These are phyloP conservation scores for Cricetomys ansorgei DNA, from an alignment of 2,113 vertebrate species.

Conservation along the genomic window DNA sequence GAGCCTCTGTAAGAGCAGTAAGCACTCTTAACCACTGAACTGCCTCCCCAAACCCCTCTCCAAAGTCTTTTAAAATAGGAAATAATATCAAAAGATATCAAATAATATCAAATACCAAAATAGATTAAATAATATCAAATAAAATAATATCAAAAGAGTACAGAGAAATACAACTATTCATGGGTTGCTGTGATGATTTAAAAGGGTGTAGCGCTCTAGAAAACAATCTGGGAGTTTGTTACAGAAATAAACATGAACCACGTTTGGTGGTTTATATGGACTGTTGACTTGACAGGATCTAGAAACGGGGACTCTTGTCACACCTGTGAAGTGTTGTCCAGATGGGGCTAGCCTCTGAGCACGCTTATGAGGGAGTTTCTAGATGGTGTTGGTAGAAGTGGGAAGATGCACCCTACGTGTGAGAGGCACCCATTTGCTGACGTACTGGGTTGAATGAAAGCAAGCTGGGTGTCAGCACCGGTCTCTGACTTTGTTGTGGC, in stretches of 20 bases:
- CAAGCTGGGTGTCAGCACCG: not conserved
- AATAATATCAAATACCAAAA: slow-evolving; percentile 79
- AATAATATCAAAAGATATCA: slow-evolving; percentile 74
- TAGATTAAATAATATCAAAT: slow-evolving; percentile 77
- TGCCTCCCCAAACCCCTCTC: not conserved
- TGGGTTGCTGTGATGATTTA: not conserved
- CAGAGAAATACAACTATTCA: not conserved
- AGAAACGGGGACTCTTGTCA: not conserved
- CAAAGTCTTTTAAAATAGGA: slow-evolving; percentile 29
- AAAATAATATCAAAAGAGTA: slow-evolving; percentile 73
- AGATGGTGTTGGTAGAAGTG: too few relatives aligned
- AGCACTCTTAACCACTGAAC: not conserved
- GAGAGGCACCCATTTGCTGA: not conserved
- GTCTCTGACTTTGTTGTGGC: not conserved
- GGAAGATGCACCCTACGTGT: not conserved
- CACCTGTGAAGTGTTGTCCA: not conserved
- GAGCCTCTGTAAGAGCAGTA: not conserved
- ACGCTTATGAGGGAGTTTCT: not conserved
- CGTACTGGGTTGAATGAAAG: not conserved
- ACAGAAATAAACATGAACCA: not conserved
- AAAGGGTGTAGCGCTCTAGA: not conserved
- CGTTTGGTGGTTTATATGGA: not conserved
- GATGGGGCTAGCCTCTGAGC: too few relatives aligned
- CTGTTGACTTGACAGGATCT: not conserved
- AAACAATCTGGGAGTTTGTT: not conserved